These are phyloP conservation scores for Sipha flava DNA, from an alignment of 1,140 invertebrate genomes.

Conservation along the genomic window DNA sequence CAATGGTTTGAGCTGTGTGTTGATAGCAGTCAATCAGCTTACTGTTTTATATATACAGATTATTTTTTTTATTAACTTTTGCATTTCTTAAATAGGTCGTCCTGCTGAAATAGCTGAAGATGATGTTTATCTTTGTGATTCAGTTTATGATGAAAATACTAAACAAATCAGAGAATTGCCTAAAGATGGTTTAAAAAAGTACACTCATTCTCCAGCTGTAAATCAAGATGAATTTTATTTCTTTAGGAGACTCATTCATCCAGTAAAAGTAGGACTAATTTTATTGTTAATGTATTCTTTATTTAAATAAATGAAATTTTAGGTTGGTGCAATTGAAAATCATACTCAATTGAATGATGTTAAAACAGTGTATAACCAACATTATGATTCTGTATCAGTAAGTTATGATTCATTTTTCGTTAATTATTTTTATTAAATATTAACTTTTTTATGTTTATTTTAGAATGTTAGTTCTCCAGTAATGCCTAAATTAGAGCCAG, in stretches of 20 bases:
- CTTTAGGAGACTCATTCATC: slow-evolving; percentile 67
- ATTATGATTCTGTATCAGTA: slow-evolving; percentile 46
- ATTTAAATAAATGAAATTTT: background rate
- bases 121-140: slow-evolving; percentile 91
- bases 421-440: slow-evolving; percentile 30
- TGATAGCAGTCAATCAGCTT: no score
- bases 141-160: slow-evolving; percentile 81
- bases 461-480: slow-evolving; percentile 44
- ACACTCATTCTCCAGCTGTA: slow-evolving; percentile 69
- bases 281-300: background rate
- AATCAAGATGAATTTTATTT: slow-evolving; percentile 89
- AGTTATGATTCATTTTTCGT: slow-evolving; percentile 43
- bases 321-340: slow-evolving; percentile 27
- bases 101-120: slow-evolving; percentile 87
- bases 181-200: slow-evolving; percentile 68
- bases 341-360: slow-evolving; percentile 17
- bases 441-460: background rate
- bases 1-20: no score
- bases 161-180: slow-evolving; percentile 66
- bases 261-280: slow-evolving; percentile 55
- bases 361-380: slow-evolving; percentile 44
- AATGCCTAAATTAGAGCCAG: slow-evolving; percentile 45
- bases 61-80: no score
- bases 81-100: slow-evolving; percentile 54
- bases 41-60: background rate